These are phyloP conservation scores for Cephus rjabovi DNA, from an alignment of 2,888 invertebrate genomes.

Conservation along the genomic window DNA sequence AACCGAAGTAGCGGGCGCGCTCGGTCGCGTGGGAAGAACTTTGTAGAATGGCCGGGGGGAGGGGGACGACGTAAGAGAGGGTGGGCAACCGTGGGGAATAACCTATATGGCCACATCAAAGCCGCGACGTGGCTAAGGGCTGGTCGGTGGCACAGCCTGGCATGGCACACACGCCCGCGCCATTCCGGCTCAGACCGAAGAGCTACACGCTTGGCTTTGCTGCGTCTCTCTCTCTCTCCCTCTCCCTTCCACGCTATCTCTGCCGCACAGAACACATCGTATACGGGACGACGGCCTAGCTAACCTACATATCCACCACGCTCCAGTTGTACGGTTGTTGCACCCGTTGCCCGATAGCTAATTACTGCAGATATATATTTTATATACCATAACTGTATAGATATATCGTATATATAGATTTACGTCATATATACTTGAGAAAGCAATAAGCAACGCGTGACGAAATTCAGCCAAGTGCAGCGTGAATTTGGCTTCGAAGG, in stretches of 20 bases:
- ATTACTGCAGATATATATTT: constrained; percentile 34
- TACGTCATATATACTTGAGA: neutral
- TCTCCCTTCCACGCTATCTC: neutral
- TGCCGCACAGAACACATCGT: neutral
- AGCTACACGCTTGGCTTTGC: neutral
- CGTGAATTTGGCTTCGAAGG: neutral
- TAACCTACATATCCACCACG: constrained; percentile 29
- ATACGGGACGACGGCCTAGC: constrained; percentile 12
- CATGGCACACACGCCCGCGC: neutral
- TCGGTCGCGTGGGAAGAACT: constrained; percentile 6
- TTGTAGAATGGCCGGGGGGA: neutral
- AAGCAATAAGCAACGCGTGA: neutral
- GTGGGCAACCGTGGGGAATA: constrained; percentile 25
- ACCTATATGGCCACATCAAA: constrained; percentile 30
- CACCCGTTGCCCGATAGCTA: constrained; percentile 33
- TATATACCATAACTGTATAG: neutral
- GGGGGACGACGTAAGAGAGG: neutral
- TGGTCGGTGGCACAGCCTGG: constrained; percentile 1
- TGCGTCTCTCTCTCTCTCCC: neutral
- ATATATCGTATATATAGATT: neutral
- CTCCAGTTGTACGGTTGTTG: constrained; percentile 30
- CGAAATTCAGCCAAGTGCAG: neutral
- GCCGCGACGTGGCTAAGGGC: constrained; percentile 14
- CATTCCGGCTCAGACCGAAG: neutral
- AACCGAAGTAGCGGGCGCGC: constrained; percentile 8